phyloP scores from a whole-genome alignment of 2,797 vertebrate species.

The Trachurus trachurus region DNA sequence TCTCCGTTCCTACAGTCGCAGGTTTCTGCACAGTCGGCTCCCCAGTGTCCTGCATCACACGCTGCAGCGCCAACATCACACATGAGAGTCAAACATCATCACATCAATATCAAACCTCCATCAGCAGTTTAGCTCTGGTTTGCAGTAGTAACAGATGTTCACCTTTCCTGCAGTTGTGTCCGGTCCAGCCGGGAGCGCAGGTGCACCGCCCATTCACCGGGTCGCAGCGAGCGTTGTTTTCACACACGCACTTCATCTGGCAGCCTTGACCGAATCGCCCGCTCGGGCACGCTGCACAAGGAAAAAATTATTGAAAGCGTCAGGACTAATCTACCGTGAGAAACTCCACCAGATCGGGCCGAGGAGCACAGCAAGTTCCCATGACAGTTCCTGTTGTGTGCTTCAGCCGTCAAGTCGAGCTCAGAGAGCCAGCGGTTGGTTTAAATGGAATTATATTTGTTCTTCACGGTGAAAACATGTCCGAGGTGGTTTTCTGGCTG shows the following conservation, averaged over 20 bases:
- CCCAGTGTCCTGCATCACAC: slow-evolving; percentile 91
- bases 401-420: slow-evolving; percentile 13
- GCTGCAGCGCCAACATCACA: slow-evolving; percentile 79
- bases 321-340: slow-evolving; percentile 39
- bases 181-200: slow-evolving; percentile 92
- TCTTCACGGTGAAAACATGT: slow-evolving; percentile 46
- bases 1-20: slow-evolving; percentile 90
- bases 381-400: slow-evolving; percentile 29
- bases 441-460: slow-evolving; percentile 36
- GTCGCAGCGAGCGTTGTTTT: slow-evolving; percentile 90
- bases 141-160: slow-evolving; percentile 1
- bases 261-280: slow-evolving; percentile 91
- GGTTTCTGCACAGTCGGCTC: slow-evolving; percentile 82
- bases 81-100: background rate
- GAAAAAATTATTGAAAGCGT: slow-evolving; percentile 12
- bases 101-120: background rate
- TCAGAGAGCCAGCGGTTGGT: slow-evolving; percentile 23
- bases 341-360: slow-evolving; percentile 24
- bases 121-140: background rate
- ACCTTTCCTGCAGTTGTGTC: slow-evolving; percentile 92
- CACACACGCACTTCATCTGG: slow-evolving; percentile 90
- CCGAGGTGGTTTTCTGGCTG: slow-evolving; percentile 27
- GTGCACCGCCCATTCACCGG: slow-evolving; percentile 88
- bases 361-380: slow-evolving; percentile 48
- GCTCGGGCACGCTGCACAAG: slow-evolving; percentile 84